A percentile compares a stretch with the other conserved stretches of the same genome.
These are phyloP conservation scores for Muntiacus muntjak DNA, from an alignment of 2,113 vertebrate species.

Conservation along the genomic window DNA sequence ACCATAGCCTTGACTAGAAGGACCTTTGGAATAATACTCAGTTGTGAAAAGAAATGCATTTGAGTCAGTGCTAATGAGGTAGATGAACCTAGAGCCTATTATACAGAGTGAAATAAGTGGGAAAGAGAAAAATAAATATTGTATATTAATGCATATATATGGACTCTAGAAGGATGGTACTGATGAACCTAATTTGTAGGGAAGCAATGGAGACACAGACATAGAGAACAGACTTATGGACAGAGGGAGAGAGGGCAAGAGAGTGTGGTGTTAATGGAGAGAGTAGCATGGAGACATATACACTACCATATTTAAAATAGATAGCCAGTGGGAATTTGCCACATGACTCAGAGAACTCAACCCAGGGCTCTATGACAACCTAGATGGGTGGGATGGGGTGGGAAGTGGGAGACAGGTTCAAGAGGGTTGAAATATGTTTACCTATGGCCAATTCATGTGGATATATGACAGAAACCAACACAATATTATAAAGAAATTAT, in stretches of 20 bases:
- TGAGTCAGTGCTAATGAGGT: background rate
- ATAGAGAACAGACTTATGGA: background rate
- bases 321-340: background rate
- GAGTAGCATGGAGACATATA: background rate
- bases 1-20: too few species aligned
- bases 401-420: background rate
- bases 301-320: background rate
- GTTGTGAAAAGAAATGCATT: background rate
- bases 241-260: background rate
- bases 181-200: background rate
- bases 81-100: background rate
- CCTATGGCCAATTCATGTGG: background rate
- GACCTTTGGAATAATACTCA: background rate
- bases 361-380: background rate
- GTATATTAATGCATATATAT: background rate
- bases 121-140: background rate
- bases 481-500: background rate
- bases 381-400: background rate
- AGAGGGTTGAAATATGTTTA: background rate
- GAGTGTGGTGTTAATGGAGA: background rate
- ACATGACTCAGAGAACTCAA: background rate
- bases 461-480: background rate
- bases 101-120: background rate
- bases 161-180: background rate
- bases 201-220: background rate